phyloP scores from a whole-genome alignment of 2,888 invertebrate species.

The Polymixis lichenea region DNA sequence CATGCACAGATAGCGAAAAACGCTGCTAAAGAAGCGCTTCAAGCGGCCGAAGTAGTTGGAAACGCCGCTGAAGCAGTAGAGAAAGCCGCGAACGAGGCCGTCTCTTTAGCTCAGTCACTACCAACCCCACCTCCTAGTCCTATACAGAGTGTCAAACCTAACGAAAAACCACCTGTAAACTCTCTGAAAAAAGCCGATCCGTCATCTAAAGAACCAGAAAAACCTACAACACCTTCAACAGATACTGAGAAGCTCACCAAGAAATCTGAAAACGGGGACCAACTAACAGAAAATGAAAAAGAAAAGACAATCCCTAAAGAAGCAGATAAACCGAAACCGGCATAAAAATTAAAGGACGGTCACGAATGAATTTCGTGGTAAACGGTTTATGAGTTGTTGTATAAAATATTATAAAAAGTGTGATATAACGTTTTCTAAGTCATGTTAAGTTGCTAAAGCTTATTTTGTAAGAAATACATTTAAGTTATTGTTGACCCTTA shows the following conservation, averaged over 20 bases:
- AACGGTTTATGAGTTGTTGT: constrained; percentile 1
- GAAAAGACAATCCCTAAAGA: background rate
- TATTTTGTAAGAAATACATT: constrained; percentile 52
- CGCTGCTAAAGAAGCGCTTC: constrained; percentile 65
- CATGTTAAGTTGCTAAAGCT: constrained; percentile 40
- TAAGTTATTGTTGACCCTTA: constrained; percentile 27
- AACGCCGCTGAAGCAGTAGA: constrained; percentile 56
- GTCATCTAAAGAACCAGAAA: background rate
- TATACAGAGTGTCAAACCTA: background rate
- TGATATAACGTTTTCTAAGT: constrained; percentile 59
- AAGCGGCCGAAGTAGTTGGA: constrained; percentile 62
- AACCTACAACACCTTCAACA: background rate
- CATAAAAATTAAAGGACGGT: background rate
- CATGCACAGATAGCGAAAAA: constrained; percentile 57
- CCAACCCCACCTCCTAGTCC: background rate
- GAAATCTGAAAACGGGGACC: background rate
- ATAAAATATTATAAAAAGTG: constrained; percentile 30
- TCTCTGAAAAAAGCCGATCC: background rate
- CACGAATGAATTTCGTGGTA: background rate
- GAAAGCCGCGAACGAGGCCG: constrained; percentile 58
- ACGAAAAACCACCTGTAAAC: background rate
- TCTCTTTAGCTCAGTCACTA: constrained; percentile 53
- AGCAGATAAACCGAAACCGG: background rate
- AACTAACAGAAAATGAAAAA: background rate
- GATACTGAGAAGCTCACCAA: background rate